Evolutionary conservation across 2,113 vertebrate species (phyloP).

Genomic region (Prunella fulvescens): DNA sequence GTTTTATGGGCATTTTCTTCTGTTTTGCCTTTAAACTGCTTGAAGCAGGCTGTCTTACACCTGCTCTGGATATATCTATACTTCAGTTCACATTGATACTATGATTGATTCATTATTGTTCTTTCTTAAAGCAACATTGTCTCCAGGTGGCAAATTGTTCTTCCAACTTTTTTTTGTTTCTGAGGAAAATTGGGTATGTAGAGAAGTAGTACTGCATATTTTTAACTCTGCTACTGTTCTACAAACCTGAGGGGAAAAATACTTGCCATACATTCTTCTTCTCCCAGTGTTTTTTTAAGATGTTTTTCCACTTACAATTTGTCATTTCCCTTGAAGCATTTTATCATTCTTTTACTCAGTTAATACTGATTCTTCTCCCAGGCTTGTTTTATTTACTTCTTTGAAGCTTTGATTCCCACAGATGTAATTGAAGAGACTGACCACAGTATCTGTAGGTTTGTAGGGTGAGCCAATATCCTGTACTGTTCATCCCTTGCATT

Average conservation of each 20-base stretch:
- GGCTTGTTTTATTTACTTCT: neutral
- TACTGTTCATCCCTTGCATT: neutral
- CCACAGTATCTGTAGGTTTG: neutral
- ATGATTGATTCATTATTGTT: neutral
- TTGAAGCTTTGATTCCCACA: neutral
- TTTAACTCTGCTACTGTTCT: neutral
- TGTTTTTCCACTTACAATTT: neutral
- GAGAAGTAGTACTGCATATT: neutral
- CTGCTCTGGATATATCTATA: neutral
- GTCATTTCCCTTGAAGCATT: neutral
- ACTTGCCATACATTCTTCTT: neutral
- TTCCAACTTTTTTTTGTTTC: neutral
- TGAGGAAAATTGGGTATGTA: neutral
- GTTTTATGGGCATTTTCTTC: neutral
- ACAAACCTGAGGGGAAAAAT: neutral
- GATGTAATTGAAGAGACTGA: neutral
- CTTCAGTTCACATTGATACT: neutral
- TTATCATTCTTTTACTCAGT: neutral
- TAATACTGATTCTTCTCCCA: neutral
- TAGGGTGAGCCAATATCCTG: neutral
- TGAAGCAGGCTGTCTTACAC: neutral
- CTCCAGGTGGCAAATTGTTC: neutral
- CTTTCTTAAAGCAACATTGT: neutral
- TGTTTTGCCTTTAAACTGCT: neutral
- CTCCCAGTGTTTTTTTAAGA: neutral